Base-by-base conservation (phyloP, 2,888 invertebrate species). In the Pterobdella sp. region DNA sequence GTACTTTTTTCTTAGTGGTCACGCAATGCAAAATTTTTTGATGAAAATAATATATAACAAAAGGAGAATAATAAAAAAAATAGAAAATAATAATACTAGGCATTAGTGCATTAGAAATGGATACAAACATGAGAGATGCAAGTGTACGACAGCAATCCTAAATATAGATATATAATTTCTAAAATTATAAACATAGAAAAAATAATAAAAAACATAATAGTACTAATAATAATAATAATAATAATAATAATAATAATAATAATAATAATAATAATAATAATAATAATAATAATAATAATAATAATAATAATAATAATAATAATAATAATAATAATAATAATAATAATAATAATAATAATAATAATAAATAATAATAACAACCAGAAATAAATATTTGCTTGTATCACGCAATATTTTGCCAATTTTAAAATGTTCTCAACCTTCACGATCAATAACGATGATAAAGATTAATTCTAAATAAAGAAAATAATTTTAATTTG, bases 301-400 rank as follows among this genome's bases (percentile, higher is more conserved):
- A 63, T 63, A 63, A 63, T 63, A 63, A 14, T 29, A 63, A 63
- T 63, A 63, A 63, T 63, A 63, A 63, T 63, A 63, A 63, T 63
- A 26, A 26, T 63, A 63, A 26, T 65, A 65, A 35, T 65, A 65
- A 65, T 34, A 3, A 65, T 34, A 65, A 65, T 65, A 65, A 65
- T 65, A 65, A 65, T 65, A 65, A 65, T 31, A 65, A 35, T 29
- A 65, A 65, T n/a, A 10, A 65, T 65, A 10, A 65, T 65, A 49
- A 49, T 49, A 49, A 49, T 49, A 49, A 49, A 18, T 18, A 49
- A 18, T 49, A 49, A 18, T 18, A 49, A n/a, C n/a, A n/a, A n/a
- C n/a, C n/a, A n/a, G n/a, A n/a, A n/a, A n/a, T n/a, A n/a, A n/a
- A n/a, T n/a, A n/a, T n/a, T n/a, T n/a, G n/a, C n/a, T n/a, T n/a